Conservation (phyloP, 2,113 vertebrate species). For the Procavia capensis region DNA sequence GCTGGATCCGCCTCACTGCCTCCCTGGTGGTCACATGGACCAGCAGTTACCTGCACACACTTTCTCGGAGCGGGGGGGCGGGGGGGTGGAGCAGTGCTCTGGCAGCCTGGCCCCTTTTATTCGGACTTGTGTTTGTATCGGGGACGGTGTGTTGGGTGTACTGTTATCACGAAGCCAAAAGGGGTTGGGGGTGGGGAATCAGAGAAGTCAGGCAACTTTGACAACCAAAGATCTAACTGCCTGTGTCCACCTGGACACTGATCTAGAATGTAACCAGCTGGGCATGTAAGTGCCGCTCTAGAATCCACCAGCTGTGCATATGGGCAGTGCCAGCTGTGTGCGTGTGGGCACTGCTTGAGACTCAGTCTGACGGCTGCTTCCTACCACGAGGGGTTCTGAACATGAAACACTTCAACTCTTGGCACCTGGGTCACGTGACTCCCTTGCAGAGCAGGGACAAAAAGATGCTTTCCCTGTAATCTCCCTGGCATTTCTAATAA, state of each 20-base stretch:
- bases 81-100: not conserved
- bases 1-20: not conserved
- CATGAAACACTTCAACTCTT: conserved; percentile 39
- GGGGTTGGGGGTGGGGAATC: not conserved
- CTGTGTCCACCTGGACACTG: no score
- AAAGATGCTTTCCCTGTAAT: not conserved
- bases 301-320: no score
- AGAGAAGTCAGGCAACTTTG: conserved; percentile 8
- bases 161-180: not conserved
- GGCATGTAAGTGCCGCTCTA: no score
- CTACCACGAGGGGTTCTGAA: conserved; percentile 65
- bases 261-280: no score
- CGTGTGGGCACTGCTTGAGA: conserved; percentile 54
- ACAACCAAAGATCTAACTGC: conserved; percentile 1
- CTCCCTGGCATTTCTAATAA: not conserved
- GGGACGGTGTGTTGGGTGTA: conserved; percentile 23
- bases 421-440: conserved; percentile 43
- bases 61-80: no score
- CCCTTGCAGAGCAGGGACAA: not conserved
- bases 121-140: conserved; percentile 13
- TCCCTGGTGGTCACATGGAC: not conserved
- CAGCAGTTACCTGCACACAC: not conserved
- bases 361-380: conserved; percentile 30
- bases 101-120: not conserved
- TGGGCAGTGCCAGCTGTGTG: no score